Conservation (phyloP, 2,797 vertebrate species). For the Hydrocynus forskahlii region DNA sequence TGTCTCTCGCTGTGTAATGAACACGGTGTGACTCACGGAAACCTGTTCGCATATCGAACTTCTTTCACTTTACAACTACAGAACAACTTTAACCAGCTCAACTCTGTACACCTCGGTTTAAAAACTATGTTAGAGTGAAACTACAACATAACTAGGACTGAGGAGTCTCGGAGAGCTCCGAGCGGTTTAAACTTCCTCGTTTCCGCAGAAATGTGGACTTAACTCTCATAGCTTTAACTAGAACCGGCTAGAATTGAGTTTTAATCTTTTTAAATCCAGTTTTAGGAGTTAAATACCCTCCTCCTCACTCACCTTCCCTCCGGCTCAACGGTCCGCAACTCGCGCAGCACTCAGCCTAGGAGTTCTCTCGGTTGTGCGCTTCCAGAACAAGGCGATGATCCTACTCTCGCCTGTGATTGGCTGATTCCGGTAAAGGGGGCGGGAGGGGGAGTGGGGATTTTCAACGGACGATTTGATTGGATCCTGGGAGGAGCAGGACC, state of each 20-base stretch:
- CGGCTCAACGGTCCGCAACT: neutral
- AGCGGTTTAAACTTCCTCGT: neutral
- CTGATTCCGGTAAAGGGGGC: neutral
- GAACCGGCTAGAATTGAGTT: neutral
- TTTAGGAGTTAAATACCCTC: neutral
- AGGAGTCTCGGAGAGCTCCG: neutral
- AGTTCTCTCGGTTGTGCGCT: neutral
- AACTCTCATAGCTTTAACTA: neutral
- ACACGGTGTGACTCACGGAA: neutral
- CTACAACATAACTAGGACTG: too few relatives aligned
- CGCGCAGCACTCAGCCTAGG: neutral
- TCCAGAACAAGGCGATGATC: constrained; percentile 11
- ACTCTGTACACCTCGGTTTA: neutral
- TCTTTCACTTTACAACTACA: neutral
- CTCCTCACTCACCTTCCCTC: neutral
- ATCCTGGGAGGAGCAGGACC: neutral
- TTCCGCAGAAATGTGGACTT: neutral
- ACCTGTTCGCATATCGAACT: neutral
- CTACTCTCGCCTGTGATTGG: constrained; percentile 37
- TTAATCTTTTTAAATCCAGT: neutral
- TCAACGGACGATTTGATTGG: neutral
- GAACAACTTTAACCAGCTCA: neutral
- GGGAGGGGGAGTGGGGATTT: neutral
- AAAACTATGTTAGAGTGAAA: neutral
- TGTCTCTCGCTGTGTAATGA: neutral